Conservation (phyloP, 2,888 invertebrate species). For the Clostera curtula region DNA sequence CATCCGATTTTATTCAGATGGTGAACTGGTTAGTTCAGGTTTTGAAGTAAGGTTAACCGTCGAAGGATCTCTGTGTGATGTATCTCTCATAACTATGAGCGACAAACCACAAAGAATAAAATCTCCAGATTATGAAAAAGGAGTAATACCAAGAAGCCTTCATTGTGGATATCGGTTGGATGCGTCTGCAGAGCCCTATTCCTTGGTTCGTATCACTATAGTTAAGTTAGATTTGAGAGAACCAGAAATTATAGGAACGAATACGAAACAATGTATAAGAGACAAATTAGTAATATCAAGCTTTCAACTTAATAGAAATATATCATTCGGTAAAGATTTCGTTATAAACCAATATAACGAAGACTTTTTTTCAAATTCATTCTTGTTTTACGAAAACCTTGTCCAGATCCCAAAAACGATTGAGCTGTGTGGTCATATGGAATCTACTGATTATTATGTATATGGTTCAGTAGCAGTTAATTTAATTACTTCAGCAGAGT, state of each 20-base stretch:
- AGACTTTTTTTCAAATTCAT: constrained; percentile 29
- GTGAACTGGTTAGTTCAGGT: constrained; percentile 75
- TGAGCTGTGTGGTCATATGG: constrained; percentile 41
- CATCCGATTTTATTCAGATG: constrained; percentile 80
- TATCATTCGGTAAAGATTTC: constrained; percentile 41
- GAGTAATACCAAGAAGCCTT: constrained; percentile 43
- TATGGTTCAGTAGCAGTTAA: constrained; percentile 34
- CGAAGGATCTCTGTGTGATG: constrained; percentile 51
- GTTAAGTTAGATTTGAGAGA: constrained; percentile 35
- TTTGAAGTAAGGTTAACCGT: constrained; percentile 75
- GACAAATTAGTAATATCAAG: constrained; percentile 49
- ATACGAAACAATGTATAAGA: constrained; percentile 34
- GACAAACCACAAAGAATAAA: constrained; percentile 29
- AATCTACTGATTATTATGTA: constrained; percentile 43
- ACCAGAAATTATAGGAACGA: constrained; percentile 18
- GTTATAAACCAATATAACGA: constrained; percentile 27
- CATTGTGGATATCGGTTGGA: constrained; percentile 48
- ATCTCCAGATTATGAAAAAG: constrained; percentile 47
- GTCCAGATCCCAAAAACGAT: constrained; percentile 19
- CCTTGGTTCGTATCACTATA: constrained; percentile 6
- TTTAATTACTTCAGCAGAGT: constrained; percentile 41
- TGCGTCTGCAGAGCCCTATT: constrained; percentile 1
- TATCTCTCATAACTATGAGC: constrained; percentile 26
- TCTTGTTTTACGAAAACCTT: constrained; percentile 22
- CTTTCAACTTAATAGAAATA: constrained; percentile 23